These are phyloP conservation scores for Sinocyclocheilus anophthalmus DNA, from an alignment of 2,113 vertebrate genomes.

Conservation along the genomic window DNA sequence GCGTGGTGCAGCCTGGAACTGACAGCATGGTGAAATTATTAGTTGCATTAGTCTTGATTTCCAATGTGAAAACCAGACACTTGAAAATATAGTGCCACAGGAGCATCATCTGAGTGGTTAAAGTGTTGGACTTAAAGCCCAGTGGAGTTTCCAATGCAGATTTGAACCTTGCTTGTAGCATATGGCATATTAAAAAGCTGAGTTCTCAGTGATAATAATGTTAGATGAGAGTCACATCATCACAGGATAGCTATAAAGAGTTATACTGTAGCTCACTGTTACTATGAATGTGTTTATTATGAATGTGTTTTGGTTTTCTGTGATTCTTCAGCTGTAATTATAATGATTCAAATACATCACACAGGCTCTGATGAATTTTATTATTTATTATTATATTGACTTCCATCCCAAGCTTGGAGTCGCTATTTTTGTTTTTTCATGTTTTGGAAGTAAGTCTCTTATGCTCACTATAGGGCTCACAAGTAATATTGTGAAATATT, in stretches of 20 bases:
- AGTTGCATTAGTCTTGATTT: neutral
- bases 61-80: neutral
- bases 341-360: neutral
- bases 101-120: neutral
- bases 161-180: neutral
- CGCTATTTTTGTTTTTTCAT: no score
- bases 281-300: neutral
- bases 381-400: neutral
- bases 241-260: neutral
- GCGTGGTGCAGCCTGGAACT: neutral
- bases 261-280: no score
- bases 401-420: neutral
- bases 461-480: no score
- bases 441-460: no score
- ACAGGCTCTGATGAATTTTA: neutral
- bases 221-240: neutral
- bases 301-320: neutral
- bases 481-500: no score
- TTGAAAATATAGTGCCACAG: neutral
- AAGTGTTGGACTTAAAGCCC: neutral
- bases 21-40: neutral
- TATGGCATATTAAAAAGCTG: neutral
- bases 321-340: neutral
- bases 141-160: neutral
- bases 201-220: neutral